Evolutionary conservation across 2,888 invertebrate species (phyloP), one percentile per base, ranked within the genome.

Genomic region (Endotricha flammealis): DNA sequence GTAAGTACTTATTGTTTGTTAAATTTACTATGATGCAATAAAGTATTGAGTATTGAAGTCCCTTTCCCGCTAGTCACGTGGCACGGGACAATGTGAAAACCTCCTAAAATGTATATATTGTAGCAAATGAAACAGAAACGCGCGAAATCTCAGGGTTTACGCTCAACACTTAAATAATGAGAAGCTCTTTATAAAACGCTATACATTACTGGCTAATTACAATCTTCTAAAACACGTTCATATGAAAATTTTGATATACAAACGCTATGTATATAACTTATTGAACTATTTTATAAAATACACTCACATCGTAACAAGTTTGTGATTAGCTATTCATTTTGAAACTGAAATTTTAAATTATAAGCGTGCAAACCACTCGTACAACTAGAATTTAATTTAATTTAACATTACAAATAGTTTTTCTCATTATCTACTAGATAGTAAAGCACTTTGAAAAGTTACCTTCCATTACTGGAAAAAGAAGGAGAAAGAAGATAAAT

Each of bases 381-480:
- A 82, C 69, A 56, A 65, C 78, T 82, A 82, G 63, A 76, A 58
- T 73, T 73, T 72, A 48, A 64, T 76, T 74, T 65, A 73, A 42
- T 71, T 65, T 76, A 81, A 82, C 72, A 77, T 82, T 85, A 83
- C 76, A 77, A 78, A 78, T 81, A 81, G 72, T 72, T 73, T 69
- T 68, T 64, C 57, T 72, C 66, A 71, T 80, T n/a, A 81, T 72
- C 75, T 81, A 83, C 79, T 78, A 82, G 78, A 85, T 85, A 86
- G 85, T 86, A 86, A 86, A 86, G 86, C 86, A 86, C 86, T 86
- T 86, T 76, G 80, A 83, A 82, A 82, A 79, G 68, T 78, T 80
- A 66, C 70, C n/a, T 70, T 33, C 70, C 74, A 76, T 69, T 53
- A 46, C 52, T 73, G 75, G 71, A 71, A 70, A 69, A 60, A 60